These are phyloP conservation scores for Phocides pigmalion DNA, from an alignment of 1,140 invertebrate genomes.

Conservation along the genomic window DNA sequence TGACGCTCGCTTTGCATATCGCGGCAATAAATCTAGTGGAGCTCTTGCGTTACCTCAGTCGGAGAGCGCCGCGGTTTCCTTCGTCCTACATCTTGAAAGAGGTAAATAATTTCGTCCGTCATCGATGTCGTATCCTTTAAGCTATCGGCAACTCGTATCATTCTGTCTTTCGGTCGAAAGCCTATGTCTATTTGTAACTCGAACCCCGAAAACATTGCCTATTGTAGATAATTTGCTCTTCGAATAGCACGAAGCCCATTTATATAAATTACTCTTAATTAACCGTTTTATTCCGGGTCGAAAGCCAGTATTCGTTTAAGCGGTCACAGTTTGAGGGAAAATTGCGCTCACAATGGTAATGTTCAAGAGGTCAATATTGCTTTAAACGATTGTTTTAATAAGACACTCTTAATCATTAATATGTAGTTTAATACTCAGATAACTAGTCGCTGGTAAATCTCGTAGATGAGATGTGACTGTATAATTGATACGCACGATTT, in stretches of 20 bases:
- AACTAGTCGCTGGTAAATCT: too few relatives aligned
- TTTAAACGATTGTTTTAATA: not conserved
- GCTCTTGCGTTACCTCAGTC: constrained; percentile 26
- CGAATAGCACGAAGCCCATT: constrained; percentile 52
- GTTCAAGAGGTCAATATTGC: not conserved
- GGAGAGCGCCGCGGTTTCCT: constrained; percentile 24
- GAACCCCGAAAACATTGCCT: constrained; percentile 45
- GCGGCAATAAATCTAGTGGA: constrained; percentile 49
- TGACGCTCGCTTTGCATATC: constrained; percentile 58
- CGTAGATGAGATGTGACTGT: too few relatives aligned
- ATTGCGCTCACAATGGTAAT: not conserved
- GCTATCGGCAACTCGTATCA: constrained; percentile 22
- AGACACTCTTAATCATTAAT: not conserved
- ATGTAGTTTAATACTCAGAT: not conserved
- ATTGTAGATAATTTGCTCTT: constrained; percentile 59
- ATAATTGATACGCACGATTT: too few relatives aligned
- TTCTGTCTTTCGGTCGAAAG: constrained; percentile 14
- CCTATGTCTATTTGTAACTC: constrained; percentile 23
- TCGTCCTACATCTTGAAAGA: constrained; percentile 34
- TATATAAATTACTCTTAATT: constrained; percentile 65
- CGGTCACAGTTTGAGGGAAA: not conserved
- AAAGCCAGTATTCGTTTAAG: not conserved
- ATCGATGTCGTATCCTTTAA: constrained; percentile 17
- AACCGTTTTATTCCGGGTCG: constrained; percentile 46
- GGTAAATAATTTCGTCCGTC: constrained; percentile 36